Percentiles rank a stretch among this genome's conserved stretches.
phyloP scores from a whole-genome alignment of 2,113 vertebrate genomes.

The Oryctolagus cuniculus region mOryCun1.1 NC_091436.1:114542001-114542500 shows the following conservation, averaged over 20 bases:
- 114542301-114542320: background rate
- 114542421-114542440: background rate
- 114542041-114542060: background rate
- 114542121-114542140: background rate
- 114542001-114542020: background rate
- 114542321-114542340: background rate
- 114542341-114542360: background rate
- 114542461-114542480: background rate
- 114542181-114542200: background rate
- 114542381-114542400: background rate
- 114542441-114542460: background rate
- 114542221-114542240: background rate
- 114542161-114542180: background rate
- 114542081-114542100: background rate
- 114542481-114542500: too few species aligned
- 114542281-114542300: too few species aligned
- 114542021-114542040: background rate
- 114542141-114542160: too few species aligned
- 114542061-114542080: background rate
- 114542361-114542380: background rate
- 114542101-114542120: background rate
- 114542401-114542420: background rate
- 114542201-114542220: background rate
- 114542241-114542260: background rate
- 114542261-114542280: background rate